Conservation (phyloP, 2,797 vertebrate genomes). For the Myotis daubentonii region DNA sequence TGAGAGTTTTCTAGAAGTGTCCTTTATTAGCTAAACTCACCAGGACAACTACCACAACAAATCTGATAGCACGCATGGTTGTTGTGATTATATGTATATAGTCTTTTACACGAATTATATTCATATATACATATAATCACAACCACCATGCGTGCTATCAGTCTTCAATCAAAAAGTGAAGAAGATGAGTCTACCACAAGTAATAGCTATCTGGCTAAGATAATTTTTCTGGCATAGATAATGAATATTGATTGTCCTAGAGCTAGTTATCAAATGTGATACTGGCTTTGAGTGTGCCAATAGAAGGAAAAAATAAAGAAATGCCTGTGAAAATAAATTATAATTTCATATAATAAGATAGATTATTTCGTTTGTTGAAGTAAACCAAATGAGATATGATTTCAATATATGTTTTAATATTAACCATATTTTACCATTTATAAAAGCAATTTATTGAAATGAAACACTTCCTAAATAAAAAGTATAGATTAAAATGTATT, state of each 20-base stretch:
- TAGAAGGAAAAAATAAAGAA: not conserved
- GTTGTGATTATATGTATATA: too few relatives aligned
- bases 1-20: not conserved
- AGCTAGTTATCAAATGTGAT: not conserved
- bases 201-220: not conserved
- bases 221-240: not conserved
- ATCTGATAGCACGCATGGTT: too few relatives aligned
- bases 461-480: not conserved
- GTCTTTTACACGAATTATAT: not conserved
- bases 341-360: not conserved
- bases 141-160: not conserved
- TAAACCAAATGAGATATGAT: not conserved
- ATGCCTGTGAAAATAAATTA: not conserved
- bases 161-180: not conserved
- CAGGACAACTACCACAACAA: not conserved
- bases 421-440: not conserved
- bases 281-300: not conserved
- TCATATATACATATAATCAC: not conserved
- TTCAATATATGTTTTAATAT: not conserved
- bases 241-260: not conserved
- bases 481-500: not conserved
- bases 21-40: conserved; percentile 27
- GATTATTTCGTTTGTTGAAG: not conserved
- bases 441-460: not conserved
- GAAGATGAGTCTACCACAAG: not conserved